Percentiles rank a stretch among this genome's conserved stretches.
These are phyloP conservation scores for Phyllostomus hastatus DNA, from an alignment of 2,113 vertebrate species.

Conservation along the genomic window DNA sequence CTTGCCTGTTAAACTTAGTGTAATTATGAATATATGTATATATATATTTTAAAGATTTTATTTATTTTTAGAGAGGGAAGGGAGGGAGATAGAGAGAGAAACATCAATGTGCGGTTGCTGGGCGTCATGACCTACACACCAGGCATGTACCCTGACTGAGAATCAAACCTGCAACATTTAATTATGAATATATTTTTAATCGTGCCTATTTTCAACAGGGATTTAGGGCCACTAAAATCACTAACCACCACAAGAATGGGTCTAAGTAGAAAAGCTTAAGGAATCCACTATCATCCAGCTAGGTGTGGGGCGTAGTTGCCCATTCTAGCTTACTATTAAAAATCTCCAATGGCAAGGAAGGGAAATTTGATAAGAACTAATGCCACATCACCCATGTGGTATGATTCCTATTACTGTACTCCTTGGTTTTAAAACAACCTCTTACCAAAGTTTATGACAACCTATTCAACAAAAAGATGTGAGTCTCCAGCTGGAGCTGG, in stretches of 20 bases:
- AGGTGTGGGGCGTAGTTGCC: background rate
- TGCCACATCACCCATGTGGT: background rate
- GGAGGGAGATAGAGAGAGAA: too few relatives aligned
- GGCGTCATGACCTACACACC: too few relatives aligned
- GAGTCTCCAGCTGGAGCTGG: background rate
- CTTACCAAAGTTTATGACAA: background rate
- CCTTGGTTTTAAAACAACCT: background rate
- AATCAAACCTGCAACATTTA: too few relatives aligned
- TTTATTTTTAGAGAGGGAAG: too few relatives aligned
- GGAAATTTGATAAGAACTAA: background rate
- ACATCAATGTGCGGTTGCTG: too few relatives aligned
- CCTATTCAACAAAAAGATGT: background rate
- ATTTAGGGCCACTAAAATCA: background rate
- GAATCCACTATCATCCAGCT: background rate
- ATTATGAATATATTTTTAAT: background rate
- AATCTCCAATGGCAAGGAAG: background rate
- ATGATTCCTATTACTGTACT: background rate
- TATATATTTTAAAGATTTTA: too few relatives aligned
- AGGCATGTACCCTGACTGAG: too few relatives aligned
- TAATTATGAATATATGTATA: background rate
- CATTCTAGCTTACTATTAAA: background rate
- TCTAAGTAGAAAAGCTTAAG: background rate
- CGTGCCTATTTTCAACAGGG: background rate
- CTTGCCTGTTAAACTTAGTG: background rate
- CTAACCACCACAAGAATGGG: background rate